phyloP scores from a whole-genome alignment of 2,797 vertebrate species.

The Coccyzus lansbergi region DNA sequence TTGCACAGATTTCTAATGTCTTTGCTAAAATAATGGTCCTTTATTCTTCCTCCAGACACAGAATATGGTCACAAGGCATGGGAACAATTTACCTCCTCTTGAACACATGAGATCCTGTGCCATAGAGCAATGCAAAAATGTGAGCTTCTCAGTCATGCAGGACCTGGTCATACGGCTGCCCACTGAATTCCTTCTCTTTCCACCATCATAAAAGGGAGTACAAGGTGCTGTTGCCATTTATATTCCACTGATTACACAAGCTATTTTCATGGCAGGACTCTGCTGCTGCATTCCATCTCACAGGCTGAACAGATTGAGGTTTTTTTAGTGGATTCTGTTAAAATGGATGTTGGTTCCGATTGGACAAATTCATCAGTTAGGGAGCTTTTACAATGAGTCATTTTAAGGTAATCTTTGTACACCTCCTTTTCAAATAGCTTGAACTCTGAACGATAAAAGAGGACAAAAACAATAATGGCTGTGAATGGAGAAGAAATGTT shows the following conservation, averaged over 20 bases:
- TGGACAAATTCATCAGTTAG: constrained; percentile 41
- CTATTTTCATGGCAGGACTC: constrained; percentile 79
- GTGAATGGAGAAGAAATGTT: constrained; percentile 9
- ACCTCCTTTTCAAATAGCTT: constrained; percentile 45
- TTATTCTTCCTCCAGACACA: constrained; percentile 64
- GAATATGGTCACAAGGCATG: constrained; percentile 64
- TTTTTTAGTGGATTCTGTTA: constrained; percentile 77
- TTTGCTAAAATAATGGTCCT: constrained; percentile 72
- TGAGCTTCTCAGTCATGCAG: constrained; percentile 73
- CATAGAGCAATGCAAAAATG: constrained; percentile 50
- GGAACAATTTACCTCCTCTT: constrained; percentile 48
- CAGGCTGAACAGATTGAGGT: constrained; percentile 58
- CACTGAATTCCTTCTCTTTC: constrained; percentile 70
- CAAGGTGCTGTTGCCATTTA: constrained; percentile 69
- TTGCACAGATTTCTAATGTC: constrained; percentile 65
- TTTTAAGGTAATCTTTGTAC: constrained; percentile 53
- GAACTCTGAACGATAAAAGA: constrained; percentile 34
- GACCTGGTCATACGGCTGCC: constrained; percentile 62
- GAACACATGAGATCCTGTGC: constrained; percentile 33
- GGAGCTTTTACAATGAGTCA: constrained; percentile 49
- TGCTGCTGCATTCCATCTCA: constrained; percentile 65
- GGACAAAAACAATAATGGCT: constrained; percentile 25
- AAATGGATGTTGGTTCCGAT: constrained; percentile 37
- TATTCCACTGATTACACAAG: constrained; percentile 78
- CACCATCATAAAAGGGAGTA: constrained; percentile 69